phyloP scores from a whole-genome alignment of 1,140 invertebrate species.

The Bathynomus jamesi region DNA sequence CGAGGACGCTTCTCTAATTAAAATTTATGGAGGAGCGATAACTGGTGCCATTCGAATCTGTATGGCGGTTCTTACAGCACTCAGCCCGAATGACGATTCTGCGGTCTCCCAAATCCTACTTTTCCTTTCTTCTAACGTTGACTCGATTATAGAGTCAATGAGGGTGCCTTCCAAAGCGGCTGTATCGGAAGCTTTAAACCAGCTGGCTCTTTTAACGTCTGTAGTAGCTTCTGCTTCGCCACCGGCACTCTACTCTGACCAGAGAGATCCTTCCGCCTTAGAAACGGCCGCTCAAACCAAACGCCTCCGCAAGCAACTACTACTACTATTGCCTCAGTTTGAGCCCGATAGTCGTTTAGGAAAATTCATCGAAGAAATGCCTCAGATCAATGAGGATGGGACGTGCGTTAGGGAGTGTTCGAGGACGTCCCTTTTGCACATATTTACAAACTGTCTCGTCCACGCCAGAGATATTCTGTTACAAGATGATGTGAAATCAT shows the following conservation, averaged over 20 bases:
- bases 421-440: neutral
- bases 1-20: conserved; percentile 39
- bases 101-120: conserved; percentile 57
- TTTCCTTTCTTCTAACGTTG: conserved; percentile 68
- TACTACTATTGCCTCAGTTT: neutral
- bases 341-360: neutral
- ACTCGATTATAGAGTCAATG: conserved; percentile 67
- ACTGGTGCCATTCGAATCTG: conserved; percentile 69
- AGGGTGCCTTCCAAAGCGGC: conserved; percentile 49
- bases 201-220: neutral
- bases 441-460: neutral
- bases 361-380: neutral
- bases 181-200: neutral
- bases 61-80: conserved; percentile 67
- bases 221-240: neutral
- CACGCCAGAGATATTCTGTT: neutral
- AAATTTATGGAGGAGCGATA: conserved; percentile 64
- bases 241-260: neutral
- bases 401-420: neutral
- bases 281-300: neutral
- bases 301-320: neutral
- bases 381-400: neutral
- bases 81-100: conserved; percentile 69
- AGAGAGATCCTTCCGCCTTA: neutral
- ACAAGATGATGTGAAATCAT: neutral